These are phyloP conservation scores for Oikopleura albicans DNA, from an alignment of 23 tunicate species.

Conservation along the genomic window DNA sequence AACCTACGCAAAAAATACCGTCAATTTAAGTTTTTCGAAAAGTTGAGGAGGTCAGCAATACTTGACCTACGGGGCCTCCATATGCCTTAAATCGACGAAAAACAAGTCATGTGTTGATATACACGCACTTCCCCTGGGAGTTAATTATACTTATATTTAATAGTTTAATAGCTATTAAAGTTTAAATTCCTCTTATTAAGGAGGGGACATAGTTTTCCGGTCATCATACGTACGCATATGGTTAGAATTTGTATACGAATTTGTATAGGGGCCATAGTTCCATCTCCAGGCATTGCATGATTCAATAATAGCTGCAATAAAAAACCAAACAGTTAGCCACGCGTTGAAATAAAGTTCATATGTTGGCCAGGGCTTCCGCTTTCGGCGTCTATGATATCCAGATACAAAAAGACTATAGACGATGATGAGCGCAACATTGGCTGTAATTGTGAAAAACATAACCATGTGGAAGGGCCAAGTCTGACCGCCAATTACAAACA, in stretches of 20 bases:
- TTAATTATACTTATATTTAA: too few species aligned
- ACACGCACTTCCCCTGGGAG: too few species aligned
- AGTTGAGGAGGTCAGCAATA: too few species aligned
- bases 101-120: too few species aligned
- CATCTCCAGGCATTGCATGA: slow-evolving; percentile 85
- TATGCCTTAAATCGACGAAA: too few species aligned
- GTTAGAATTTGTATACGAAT: background rate
- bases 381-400: slow-evolving; percentile 50
- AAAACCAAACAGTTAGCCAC: slow-evolving; percentile 14
- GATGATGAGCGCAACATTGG: slow-evolving; percentile 32
- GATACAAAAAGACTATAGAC: slow-evolving; percentile 40
- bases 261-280: slow-evolving; percentile 25
- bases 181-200: too few species aligned
- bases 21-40: too few species aligned
- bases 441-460: slow-evolving; percentile 38
- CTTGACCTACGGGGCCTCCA: too few species aligned
- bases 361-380: slow-evolving; percentile 69
- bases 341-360: slow-evolving; percentile 35
- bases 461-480: slow-evolving; percentile 97
- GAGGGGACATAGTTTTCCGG: too few species aligned
- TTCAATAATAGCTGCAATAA: slow-evolving; percentile 47
- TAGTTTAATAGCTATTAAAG: too few species aligned
- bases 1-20: too few species aligned
- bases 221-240: background rate
- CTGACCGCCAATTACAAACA: slow-evolving; percentile 48